phyloP scores from a whole-genome alignment of 2,888 invertebrate genomes.

The Spilosoma lubricipeda region DNA sequence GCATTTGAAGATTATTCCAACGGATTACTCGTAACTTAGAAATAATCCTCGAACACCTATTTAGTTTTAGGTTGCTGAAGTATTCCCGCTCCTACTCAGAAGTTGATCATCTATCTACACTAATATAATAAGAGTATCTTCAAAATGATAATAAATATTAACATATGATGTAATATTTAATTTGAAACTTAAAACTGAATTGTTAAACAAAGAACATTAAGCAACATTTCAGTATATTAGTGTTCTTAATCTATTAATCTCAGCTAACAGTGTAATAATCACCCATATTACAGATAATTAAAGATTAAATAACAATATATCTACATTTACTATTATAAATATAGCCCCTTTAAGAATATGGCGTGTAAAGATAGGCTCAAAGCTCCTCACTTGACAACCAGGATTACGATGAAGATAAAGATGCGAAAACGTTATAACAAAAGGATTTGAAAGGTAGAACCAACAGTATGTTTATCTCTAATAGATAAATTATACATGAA shows the following conservation, averaged over 20 bases:
- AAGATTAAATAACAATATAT: not conserved
- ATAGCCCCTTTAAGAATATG: not conserved
- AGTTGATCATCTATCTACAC: too few species aligned
- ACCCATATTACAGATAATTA: not conserved
- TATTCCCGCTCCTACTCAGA: too few species aligned
- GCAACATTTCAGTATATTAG: not conserved
- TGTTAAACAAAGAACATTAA: not conserved
- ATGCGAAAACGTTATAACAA: not conserved
- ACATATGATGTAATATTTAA: not conserved
- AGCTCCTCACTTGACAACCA: not conserved
- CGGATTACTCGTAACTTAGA: too few species aligned
- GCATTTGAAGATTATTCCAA: too few species aligned
- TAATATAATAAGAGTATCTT: not conserved
- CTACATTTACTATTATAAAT: not conserved
- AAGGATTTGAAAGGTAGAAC: too few species aligned
- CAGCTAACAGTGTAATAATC: not conserved
- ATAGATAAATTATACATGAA: not conserved
- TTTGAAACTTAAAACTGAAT: not conserved
- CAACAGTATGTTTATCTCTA: not conserved
- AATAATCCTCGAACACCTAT: too few species aligned
- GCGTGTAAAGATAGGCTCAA: not conserved
- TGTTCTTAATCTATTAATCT: not conserved
- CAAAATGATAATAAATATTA: not conserved
- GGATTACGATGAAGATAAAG: not conserved
- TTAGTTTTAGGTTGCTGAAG: too few species aligned